Percentiles rank a stretch among this genome's conserved stretches.
phyloP scores from a whole-genome alignment of 2,113 vertebrate species.

The Psilopsiagon aymara region DNA sequence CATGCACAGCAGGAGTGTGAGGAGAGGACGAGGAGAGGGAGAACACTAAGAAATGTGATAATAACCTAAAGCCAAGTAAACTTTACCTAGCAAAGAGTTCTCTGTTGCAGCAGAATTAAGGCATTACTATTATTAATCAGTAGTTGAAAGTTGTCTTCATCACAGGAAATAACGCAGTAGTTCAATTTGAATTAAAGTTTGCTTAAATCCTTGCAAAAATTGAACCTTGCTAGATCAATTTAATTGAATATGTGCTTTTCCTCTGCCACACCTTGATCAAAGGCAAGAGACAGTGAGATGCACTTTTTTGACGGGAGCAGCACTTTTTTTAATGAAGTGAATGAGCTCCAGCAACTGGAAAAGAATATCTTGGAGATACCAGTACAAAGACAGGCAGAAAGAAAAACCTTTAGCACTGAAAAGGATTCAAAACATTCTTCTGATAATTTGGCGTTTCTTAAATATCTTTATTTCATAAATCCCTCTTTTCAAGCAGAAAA shows the following conservation, averaged over 20 bases:
- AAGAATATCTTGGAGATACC: not conserved
- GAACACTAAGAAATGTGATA: not conserved
- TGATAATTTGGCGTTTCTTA: not conserved
- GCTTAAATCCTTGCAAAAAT: not conserved
- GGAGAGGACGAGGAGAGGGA: not conserved
- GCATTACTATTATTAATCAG: not conserved
- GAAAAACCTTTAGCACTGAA: not conserved
- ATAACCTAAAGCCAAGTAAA: not conserved
- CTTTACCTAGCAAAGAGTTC: not conserved
- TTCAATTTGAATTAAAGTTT: not conserved
- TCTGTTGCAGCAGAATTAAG: not conserved
- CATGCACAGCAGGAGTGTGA: not conserved
- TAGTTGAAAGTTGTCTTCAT: not conserved
- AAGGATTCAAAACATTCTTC: not conserved
- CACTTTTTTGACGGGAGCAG: not conserved
- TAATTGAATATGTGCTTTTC: not conserved
- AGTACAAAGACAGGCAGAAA: not conserved
- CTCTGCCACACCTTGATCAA: not conserved
- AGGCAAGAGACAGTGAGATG: not conserved
- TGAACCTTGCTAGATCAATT: not conserved
- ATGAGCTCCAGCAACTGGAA: not conserved
- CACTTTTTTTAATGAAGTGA: not conserved
- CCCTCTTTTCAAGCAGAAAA: constrained; percentile 24
- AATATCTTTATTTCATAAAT: not conserved
- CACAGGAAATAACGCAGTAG: not conserved